Evolutionary conservation across 2,797 vertebrate species (phyloP).

Genomic region (Enteromius anoplus): DNA sequence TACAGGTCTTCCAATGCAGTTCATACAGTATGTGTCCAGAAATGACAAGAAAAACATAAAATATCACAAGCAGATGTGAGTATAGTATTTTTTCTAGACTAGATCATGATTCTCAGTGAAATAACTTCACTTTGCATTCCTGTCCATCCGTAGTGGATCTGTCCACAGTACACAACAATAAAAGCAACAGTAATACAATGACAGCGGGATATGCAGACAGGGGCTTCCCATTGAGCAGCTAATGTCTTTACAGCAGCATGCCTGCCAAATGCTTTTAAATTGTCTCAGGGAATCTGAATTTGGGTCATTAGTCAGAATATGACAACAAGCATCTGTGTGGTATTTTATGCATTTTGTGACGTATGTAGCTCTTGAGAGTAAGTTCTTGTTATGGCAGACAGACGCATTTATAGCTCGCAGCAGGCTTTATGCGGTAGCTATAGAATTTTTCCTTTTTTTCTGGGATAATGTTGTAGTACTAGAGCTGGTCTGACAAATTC

Average conservation of each 20-base stretch:
- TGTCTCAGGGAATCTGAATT: constrained; percentile 58
- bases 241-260: constrained; percentile 62
- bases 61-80: background rate
- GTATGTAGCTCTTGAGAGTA: constrained; percentile 38
- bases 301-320: constrained; percentile 58
- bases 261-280: constrained; percentile 61
- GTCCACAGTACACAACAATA: constrained; percentile 55
- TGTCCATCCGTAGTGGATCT: constrained; percentile 38
- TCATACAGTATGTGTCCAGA: background rate
- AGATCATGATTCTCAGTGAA: constrained; percentile 44
- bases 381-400: constrained; percentile 36
- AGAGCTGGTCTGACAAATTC: background rate
- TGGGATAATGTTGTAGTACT: background rate
- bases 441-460: background rate
- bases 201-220: constrained; percentile 58
- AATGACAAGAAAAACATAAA: background rate
- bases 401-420: constrained; percentile 46
- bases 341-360: constrained; percentile 48
- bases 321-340: constrained; percentile 58
- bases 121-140: constrained; percentile 18
- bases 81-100: constrained; percentile 19
- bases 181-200: constrained; percentile 60
- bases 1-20: background rate
- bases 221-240: constrained; percentile 60
- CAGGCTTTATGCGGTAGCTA: constrained; percentile 17